These are phyloP conservation scores for Diorhabda sublineata DNA, from an alignment of 1,140 invertebrate genomes.

Conservation along the genomic window DNA sequence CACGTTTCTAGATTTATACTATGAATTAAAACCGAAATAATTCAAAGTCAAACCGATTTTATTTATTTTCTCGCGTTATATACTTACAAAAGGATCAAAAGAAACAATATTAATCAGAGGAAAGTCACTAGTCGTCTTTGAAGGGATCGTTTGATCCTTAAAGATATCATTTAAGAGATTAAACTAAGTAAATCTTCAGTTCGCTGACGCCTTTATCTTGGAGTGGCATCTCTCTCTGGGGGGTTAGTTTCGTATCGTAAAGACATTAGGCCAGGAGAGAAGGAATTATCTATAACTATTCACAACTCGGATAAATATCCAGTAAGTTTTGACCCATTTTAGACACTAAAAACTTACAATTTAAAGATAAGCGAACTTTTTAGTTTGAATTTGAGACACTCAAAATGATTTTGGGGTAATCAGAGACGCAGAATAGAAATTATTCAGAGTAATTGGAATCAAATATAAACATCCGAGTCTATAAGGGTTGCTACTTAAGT, in stretches of 20 bases:
- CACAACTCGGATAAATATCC: no score
- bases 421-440: no score
- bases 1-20: no score
- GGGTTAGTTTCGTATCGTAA: background rate
- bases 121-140: background rate
- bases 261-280: background rate
- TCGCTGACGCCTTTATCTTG: background rate
- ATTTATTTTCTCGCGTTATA: background rate
- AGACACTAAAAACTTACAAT: no score
- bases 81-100: background rate
- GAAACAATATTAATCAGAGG: background rate
- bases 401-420: no score
- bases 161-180: slow-evolving; percentile 3
- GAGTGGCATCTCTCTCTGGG: background rate
- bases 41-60: slow-evolving; percentile 1
- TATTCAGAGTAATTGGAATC: no score
- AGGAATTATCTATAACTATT: background rate
- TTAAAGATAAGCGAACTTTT: no score
- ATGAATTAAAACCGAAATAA: no score
- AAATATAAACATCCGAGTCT: no score
- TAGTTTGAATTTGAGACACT: no score
- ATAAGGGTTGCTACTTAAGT: no score
- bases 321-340: no score
- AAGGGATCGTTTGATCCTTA: background rate
- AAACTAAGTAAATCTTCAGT: slow-evolving; percentile 2